Conservation (phyloP, 1,140 invertebrate species). For the Megalopta genalis region DNA sequence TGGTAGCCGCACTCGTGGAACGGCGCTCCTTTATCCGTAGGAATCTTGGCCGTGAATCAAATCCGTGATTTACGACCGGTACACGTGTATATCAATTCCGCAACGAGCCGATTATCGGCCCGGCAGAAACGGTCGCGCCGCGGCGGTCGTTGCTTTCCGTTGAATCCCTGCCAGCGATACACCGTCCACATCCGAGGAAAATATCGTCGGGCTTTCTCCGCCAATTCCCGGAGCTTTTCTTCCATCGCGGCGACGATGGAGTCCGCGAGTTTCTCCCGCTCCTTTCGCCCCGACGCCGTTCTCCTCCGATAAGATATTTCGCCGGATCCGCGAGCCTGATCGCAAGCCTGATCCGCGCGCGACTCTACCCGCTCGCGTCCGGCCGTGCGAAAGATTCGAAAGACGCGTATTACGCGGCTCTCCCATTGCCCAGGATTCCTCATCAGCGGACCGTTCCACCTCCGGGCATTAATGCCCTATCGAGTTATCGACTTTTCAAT, state of each 20-base stretch:
- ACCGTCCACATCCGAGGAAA: constrained; percentile 41
- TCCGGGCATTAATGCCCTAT: constrained; percentile 6
- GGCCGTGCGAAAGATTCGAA: too few relatives aligned
- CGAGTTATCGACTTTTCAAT: constrained; percentile 36
- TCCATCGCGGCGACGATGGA: background rate
- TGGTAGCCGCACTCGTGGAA: constrained; percentile 18
- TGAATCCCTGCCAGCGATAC: constrained; percentile 68
- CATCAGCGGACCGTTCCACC: background rate
- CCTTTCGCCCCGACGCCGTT: constrained; percentile 11
- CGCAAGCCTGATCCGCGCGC: too few relatives aligned
- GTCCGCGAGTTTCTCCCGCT: constrained; percentile 6
- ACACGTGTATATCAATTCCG: constrained; percentile 73
- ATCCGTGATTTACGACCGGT: constrained; percentile 65
- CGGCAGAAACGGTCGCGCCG: constrained; percentile 49
- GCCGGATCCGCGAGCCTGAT: background rate
- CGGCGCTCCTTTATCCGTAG: constrained; percentile 54
- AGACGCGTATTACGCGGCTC: too few relatives aligned
- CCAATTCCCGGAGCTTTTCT: background rate
- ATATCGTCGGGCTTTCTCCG: constrained; percentile 4
- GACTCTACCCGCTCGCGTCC: too few relatives aligned
- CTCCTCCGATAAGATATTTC: constrained; percentile 17
- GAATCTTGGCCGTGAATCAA: constrained; percentile 74
- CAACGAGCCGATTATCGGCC: constrained; percentile 74
- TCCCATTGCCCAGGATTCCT: background rate
- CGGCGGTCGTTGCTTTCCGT: constrained; percentile 62